phyloP scores from a whole-genome alignment of 2,113 vertebrate species.

The Daboia siamensis region DNA sequence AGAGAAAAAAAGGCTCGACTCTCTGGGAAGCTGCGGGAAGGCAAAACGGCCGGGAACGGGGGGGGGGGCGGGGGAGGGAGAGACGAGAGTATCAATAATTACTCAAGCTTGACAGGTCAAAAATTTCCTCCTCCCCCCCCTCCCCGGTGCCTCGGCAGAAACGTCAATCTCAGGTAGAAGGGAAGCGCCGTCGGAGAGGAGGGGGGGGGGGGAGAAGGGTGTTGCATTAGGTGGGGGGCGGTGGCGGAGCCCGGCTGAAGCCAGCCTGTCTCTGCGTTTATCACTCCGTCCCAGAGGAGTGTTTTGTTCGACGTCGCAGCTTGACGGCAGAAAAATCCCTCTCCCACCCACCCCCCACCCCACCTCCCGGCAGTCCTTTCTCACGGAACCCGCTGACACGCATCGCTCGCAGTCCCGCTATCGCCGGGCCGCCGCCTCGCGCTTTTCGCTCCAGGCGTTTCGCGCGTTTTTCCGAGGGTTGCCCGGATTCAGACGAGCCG shows the following conservation, averaged over 20 bases:
- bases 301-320: slow-evolving; percentile 82
- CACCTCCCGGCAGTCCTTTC: slow-evolving; percentile 68
- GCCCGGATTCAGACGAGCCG: neutral
- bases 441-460: slow-evolving; percentile 49
- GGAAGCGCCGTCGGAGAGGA: slow-evolving; percentile 38
- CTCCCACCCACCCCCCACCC: neutral
- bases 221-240: neutral
- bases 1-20: neutral
- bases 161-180: slow-evolving; percentile 58
- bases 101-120: slow-evolving; percentile 41
- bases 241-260: slow-evolving; percentile 74
- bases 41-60: neutral
- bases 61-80: no score
- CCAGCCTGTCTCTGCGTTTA: slow-evolving; percentile 82
- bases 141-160: slow-evolving; percentile 16
- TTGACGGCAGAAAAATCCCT: slow-evolving; percentile 73
- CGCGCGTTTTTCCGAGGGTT: slow-evolving; percentile 30
- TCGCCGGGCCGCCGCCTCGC: slow-evolving; percentile 54
- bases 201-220: neutral
- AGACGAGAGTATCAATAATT: slow-evolving; percentile 36
- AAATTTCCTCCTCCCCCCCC: neutral
- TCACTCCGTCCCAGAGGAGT: slow-evolving; percentile 80
- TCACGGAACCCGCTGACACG: slow-evolving; percentile 77
- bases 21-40: slow-evolving; percentile 29
- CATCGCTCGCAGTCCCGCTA: slow-evolving; percentile 71